These are phyloP conservation scores for Typhlichthys eigenmanni DNA, from an alignment of 2,797 vertebrate species.

Conservation along the genomic window DNA sequence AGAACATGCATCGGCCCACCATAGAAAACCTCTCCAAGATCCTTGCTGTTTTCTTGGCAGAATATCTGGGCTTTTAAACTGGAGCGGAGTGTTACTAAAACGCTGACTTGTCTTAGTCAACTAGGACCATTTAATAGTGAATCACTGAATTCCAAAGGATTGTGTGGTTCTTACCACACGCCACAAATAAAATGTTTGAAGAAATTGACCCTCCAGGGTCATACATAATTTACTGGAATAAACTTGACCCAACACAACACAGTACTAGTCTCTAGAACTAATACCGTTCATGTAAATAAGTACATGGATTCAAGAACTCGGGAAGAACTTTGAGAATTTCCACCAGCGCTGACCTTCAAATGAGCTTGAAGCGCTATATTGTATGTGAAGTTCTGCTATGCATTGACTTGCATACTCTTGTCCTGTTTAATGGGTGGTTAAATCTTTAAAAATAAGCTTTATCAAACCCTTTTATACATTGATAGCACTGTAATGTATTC, in stretches of 20 bases:
- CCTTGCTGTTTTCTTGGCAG: constrained; percentile 83
- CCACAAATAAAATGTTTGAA: background rate
- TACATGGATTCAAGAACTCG: background rate
- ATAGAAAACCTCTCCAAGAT: constrained; percentile 87
- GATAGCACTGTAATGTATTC: background rate
- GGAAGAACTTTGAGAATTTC: background rate
- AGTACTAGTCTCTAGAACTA: background rate
- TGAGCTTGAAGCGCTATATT: background rate
- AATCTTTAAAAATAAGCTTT: constrained; percentile 15
- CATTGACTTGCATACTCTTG: constrained; percentile 8
- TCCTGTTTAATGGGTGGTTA: too few relatives aligned
- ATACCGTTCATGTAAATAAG: background rate
- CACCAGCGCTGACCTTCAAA: background rate
- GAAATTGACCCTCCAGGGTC: background rate
- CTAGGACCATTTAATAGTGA: background rate
- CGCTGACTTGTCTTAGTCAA: background rate
- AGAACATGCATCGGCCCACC: constrained; percentile 85
- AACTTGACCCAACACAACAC: background rate
- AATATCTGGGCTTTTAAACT: constrained; percentile 82
- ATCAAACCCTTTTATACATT: too few relatives aligned
- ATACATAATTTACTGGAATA: background rate
- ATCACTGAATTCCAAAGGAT: background rate
- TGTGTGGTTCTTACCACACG: background rate
- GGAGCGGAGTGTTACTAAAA: background rate
- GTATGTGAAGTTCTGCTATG: background rate